Base-by-base conservation (phyloP, 2,888 invertebrate genomes). In the Drosophila seclusa region DNA sequence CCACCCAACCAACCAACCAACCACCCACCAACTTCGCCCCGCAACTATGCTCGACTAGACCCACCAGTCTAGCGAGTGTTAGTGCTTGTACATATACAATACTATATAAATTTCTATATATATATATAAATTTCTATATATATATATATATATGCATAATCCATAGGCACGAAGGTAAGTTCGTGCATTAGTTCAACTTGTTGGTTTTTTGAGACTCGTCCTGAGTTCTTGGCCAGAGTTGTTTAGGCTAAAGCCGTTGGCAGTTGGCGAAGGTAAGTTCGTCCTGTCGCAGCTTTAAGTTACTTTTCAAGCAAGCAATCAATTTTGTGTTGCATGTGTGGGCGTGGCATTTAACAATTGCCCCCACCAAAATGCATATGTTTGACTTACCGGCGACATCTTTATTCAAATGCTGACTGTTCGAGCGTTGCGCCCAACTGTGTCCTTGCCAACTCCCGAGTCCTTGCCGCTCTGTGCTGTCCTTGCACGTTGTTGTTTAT, bases 381-480 rank as follows among this genome's bases (percentile, higher is more conserved):
- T 87, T 88, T 87, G 84, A 87, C 77, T 87, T 87, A 90, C 87
- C 85, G 80, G 73, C 82, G 78, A 78, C 80, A 89, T 80, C 90
- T 90, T 87, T 90, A 89, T 84, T 89, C 89, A 90, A 87, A 77
- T 87, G 87, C 67, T 76, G 87, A 55, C 80, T 59, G 68, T 64
- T 54, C 31, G 54, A 53, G 68, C 69, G 64, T n/a, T 34, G 59
- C 52, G 40, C 38, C 40, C 53, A n/a, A 52, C 53, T 34, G 42
- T 24, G 36, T 32, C 52, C 32, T 27, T 42, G 24, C 59, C 36
- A n/a, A n/a, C 21, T 13, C n/a, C 55, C 45, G 40, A 63, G 53
- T 54, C 57, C 53, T 48, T 21, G 18, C 34, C 21, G n/a, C 24
- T 45, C 38, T n/a, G 38, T 38, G 49, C 31, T 38, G 52, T 21